Conservation (phyloP, 2,113 vertebrate species). For the Cheilinus undulatus region DNA sequence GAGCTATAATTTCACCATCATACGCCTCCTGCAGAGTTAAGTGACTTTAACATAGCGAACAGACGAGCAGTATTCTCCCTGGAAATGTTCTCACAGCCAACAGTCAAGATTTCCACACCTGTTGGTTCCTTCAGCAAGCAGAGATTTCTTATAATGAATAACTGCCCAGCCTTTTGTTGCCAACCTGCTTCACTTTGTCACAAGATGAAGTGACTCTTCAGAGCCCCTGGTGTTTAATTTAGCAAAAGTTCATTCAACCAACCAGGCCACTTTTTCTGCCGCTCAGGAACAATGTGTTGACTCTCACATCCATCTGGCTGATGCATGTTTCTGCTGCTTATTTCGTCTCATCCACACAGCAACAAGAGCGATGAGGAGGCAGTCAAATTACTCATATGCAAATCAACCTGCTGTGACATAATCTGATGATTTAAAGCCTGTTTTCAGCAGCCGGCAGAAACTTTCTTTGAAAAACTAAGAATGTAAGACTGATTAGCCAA, state of each 20-base stretch:
- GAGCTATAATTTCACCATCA: neutral
- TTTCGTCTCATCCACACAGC: slow-evolving; percentile 24
- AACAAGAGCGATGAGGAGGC: slow-evolving; percentile 14
- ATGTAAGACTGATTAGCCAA: neutral
- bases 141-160: slow-evolving; percentile 45
- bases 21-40: neutral
- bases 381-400: slow-evolving; percentile 49
- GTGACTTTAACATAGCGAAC: neutral
- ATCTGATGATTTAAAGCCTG: slow-evolving; percentile 15
- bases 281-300: slow-evolving; percentile 23
- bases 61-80: neutral
- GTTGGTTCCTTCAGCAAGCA: slow-evolving; percentile 30
- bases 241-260: slow-evolving; percentile 49
- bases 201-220: slow-evolving; percentile 53
- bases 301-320: slow-evolving; percentile 24
- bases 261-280: slow-evolving; percentile 14
- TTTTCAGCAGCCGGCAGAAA: slow-evolving; percentile 19
- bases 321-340: slow-evolving; percentile 17
- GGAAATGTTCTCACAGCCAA: slow-evolving; percentile 13
- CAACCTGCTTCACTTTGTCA: slow-evolving; percentile 34
- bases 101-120: slow-evolving; percentile 30
- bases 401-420: slow-evolving; percentile 32
- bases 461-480: slow-evolving; percentile 23
- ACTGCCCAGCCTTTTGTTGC: slow-evolving; percentile 28
- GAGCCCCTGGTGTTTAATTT: slow-evolving; percentile 53